phyloP scores from a whole-genome alignment of 2,113 vertebrate species.

The Apeltes quadracus region DNA sequence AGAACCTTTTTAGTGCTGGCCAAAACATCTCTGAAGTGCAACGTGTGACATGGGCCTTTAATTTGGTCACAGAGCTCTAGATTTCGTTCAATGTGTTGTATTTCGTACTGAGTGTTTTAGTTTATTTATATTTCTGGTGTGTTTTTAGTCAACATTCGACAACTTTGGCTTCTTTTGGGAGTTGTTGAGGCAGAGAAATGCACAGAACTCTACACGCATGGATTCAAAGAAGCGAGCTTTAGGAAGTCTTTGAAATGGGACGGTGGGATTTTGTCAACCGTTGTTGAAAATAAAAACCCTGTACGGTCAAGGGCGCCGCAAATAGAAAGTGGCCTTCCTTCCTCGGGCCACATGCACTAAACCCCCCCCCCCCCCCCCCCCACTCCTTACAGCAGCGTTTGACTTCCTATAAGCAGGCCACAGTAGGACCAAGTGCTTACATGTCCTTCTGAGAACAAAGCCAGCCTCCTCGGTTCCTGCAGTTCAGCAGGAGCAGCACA shows the following conservation, averaged over 20 bases:
- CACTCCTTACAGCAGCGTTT: not conserved
- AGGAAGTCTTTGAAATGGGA: slow-evolving; percentile 4
- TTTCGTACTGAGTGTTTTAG: not conserved
- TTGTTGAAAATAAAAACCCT: slow-evolving; percentile 7
- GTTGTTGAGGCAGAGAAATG: not conserved
- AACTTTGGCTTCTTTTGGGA: not conserved
- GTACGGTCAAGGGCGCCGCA: not conserved
- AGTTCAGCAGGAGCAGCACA: slow-evolving; percentile 38
- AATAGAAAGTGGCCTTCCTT: slow-evolving; percentile 28
- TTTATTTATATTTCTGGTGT: not conserved
- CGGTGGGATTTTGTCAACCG: not conserved
- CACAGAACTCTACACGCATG: not conserved
- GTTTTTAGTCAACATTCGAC: not conserved
- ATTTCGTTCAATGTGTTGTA: not conserved
- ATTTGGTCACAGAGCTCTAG: not conserved
- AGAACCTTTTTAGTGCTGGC: not conserved
- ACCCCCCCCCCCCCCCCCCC: not conserved
- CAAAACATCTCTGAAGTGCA: not conserved
- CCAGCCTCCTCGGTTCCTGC: slow-evolving; percentile 51
- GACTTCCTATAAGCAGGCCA: slow-evolving; percentile 30
- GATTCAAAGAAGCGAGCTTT: not conserved
- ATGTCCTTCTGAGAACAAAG: slow-evolving; percentile 51
- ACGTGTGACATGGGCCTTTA: not conserved
- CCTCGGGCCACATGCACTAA: slow-evolving; percentile 15
- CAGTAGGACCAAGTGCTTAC: slow-evolving; percentile 5